phyloP scores from a whole-genome alignment of 2,797 vertebrate species.

The Thamnophis elegans region DNA sequence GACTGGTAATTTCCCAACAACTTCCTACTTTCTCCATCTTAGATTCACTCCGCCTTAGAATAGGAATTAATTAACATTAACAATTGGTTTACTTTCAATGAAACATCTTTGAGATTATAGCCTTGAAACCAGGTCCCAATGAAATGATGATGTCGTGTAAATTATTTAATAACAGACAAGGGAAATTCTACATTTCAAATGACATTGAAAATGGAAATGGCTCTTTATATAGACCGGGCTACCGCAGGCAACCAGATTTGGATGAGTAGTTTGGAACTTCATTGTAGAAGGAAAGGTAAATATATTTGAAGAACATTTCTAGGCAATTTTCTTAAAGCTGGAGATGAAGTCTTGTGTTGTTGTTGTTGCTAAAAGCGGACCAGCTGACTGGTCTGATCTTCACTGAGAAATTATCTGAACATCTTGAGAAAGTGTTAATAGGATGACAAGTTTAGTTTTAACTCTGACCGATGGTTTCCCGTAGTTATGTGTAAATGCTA shows the following conservation, averaged over 20 bases:
- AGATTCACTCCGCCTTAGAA: not conserved
- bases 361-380: not conserved
- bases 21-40: not conserved
- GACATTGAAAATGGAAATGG: not conserved
- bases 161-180: constrained; percentile 16
- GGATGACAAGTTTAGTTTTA: not conserved
- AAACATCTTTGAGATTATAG: not conserved
- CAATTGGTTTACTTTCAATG: not conserved
- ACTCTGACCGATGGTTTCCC: not conserved
- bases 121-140: not conserved
- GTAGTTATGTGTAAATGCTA: not conserved
- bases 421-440: not conserved
- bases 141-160: constrained; percentile 9
- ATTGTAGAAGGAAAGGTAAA: constrained; percentile 10
- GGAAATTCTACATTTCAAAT: not conserved
- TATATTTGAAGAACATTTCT: not conserved
- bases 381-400: not conserved
- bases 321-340: not conserved
- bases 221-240: not conserved
- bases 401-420: not conserved
- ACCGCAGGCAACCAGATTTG: not conserved
- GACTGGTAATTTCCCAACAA: not conserved
- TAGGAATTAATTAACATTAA: not conserved
- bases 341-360: not conserved
- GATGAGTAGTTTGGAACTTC: not conserved